A percentile compares a stretch with the other conserved stretches of the same genome.
Conservation (phyloP, 2,888 invertebrate genomes). For the Lampropteryx suffumata region DNA sequence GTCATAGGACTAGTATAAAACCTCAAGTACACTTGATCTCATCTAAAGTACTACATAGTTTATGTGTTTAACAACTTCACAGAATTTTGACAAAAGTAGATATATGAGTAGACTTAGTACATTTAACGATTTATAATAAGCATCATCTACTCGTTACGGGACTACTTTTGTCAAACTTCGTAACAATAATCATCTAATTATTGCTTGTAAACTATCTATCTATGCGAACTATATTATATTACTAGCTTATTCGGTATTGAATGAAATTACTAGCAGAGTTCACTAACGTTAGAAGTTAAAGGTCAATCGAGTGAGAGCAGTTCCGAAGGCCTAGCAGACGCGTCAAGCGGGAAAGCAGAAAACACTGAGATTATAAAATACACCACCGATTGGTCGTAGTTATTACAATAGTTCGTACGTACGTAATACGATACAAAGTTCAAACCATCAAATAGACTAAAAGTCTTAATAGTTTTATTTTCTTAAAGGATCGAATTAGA, state of each 20-base stretch:
- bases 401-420: slow-evolving; percentile 12
- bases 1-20: slow-evolving; percentile 33
- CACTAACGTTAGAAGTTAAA: slow-evolving; percentile 10
- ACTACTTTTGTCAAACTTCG: slow-evolving; percentile 66
- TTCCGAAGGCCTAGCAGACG: background rate
- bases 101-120: slow-evolving; percentile 46
- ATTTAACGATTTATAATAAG: slow-evolving; percentile 42
- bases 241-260: slow-evolving; percentile 47
- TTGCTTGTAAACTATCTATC: slow-evolving; percentile 74
- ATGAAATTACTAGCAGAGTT: slow-evolving; percentile 42
- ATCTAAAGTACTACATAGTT: slow-evolving; percentile 49
- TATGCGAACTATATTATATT: slow-evolving; percentile 58
- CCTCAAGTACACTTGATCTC: slow-evolving; percentile 57
- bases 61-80: slow-evolving; percentile 49
- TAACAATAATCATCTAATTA: slow-evolving; percentile 67
- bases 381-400: slow-evolving; percentile 39
- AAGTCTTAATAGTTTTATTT: background rate
- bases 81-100: slow-evolving; percentile 67
- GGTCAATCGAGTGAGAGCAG: background rate
- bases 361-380: slow-evolving; percentile 51
- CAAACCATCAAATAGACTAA: slow-evolving; percentile 14
- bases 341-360: slow-evolving; percentile 52
- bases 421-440: slow-evolving; percentile 1
- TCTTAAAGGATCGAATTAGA: slow-evolving; percentile 3
- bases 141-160: slow-evolving; percentile 12